Evolutionary conservation across 2,888 invertebrate species (phyloP).

Genomic region (Stenodera caucasica): DNA sequence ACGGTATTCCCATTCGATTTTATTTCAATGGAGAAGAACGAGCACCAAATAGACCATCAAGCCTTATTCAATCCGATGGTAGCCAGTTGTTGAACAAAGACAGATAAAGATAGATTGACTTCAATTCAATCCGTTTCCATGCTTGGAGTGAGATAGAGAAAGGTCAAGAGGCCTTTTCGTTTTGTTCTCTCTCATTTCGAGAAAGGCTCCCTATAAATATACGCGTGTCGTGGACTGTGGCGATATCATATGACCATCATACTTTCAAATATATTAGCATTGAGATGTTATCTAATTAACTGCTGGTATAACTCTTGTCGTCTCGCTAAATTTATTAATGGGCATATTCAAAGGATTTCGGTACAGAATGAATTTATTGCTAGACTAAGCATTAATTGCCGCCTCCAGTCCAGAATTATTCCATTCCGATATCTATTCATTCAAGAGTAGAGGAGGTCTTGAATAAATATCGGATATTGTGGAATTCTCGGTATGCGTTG

Average conservation of each 20-base stretch:
- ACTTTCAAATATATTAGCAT: slow-evolving; percentile 30
- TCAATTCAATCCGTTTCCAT: no score
- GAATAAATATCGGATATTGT: not conserved
- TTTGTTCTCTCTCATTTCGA: not conserved
- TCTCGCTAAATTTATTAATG: slow-evolving; percentile 29
- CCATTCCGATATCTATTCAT: no score
- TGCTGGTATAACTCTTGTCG: slow-evolving; percentile 33
- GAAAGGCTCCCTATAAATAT: slow-evolving; percentile 21
- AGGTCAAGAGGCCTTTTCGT: not conserved
- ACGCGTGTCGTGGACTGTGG: slow-evolving; percentile 13
- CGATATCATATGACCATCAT: slow-evolving; percentile 30
- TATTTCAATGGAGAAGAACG: not conserved
- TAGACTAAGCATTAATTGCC: slow-evolving; percentile 32
- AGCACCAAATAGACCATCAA: not conserved
- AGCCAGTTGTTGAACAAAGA: not conserved
- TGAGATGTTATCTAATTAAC: slow-evolving; percentile 39
- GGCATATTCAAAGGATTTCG: slow-evolving; percentile 32
- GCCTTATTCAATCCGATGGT: not conserved
- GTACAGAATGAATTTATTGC: slow-evolving; percentile 32
- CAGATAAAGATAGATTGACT: not conserved
- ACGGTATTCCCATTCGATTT: not conserved
- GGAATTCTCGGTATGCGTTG: slow-evolving; percentile 39
- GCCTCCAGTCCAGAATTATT: slow-evolving; percentile 21
- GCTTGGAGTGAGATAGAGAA: not conserved
- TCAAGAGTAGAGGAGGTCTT: no score